These are phyloP conservation scores for Lasioglossum figueresi DNA, from an alignment of 2,888 invertebrate genomes.

Conservation along the genomic window DNA sequence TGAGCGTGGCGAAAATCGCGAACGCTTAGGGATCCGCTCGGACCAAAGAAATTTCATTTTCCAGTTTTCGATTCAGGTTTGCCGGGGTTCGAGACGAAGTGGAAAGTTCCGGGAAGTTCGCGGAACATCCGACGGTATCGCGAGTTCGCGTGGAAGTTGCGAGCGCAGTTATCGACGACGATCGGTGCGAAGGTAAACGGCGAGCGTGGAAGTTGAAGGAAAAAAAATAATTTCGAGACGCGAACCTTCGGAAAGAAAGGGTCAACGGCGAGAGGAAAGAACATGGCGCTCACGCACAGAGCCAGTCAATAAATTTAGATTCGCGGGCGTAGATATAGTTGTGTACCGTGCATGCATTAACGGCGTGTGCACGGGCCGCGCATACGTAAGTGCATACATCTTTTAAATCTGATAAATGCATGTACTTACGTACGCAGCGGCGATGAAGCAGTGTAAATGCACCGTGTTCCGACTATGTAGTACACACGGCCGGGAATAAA, in stretches of 20 bases:
- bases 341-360: conserved; percentile 34
- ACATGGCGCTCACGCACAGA: not conserved
- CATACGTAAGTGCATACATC: conserved; percentile 40
- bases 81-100: not conserved
- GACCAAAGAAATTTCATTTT: not conserved
- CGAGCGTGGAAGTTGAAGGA: not conserved
- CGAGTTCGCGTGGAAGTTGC: not conserved
- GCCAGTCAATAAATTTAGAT: conserved; percentile 43
- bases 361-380: conserved; percentile 12
- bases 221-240: not conserved
- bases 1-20: not conserved
- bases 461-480: conserved; percentile 29
- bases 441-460: conserved; percentile 51
- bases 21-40: not conserved
- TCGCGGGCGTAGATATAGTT: conserved; percentile 23
- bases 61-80: not conserved
- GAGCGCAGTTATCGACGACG: not conserved
- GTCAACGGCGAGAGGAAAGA: not conserved
- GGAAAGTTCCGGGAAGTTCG: not conserved
- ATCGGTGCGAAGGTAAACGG: not conserved
- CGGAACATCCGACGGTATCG: not conserved
- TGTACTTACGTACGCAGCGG: conserved; percentile 32
- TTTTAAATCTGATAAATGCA: conserved; percentile 58
- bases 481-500: conserved; percentile 51
- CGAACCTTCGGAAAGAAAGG: not conserved